Evolutionary conservation across 2,888 invertebrate genomes (phyloP), one percentile per base, ranked within the genome.

Genomic region (Macrosiphum euphorbiae): DNA sequence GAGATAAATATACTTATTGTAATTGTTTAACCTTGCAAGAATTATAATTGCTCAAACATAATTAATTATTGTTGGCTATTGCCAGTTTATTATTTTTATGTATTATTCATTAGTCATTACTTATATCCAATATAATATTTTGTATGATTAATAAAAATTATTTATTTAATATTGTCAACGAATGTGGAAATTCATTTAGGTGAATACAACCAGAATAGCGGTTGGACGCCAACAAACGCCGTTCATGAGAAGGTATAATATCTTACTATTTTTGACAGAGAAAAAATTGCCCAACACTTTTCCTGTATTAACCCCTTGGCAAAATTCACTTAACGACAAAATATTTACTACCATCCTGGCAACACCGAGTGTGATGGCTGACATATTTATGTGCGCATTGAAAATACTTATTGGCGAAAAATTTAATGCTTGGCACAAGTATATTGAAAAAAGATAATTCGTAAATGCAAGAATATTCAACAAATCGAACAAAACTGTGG

Each of bases 361-460:
- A 92, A 88, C 87, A 67, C 16, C 20, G 1, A 92, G 11, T 92
- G 41, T 67, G 13, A 92, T 28, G 67, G 8, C 87, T 52, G 92
- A 87, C 67, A 88, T 92, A 92, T 88, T 92, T 92, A 92, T 92
- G 28, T 88, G 50, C 28, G 24, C 41, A 89, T 61, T 93, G 61
- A 93, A 93, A 92, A 86, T 90, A 85, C 58, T 47, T n/a, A 93
- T 93, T 93, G 93, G 85, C 58, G 41, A 58, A 55, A 93, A 88
- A 55, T 92, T 7, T 50, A 92, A 92, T 35, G 44, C 55, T 92
- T 92, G 92, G 88, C 92, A 92, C 88, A 55, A 13, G n/a, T 91
- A 35, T 91, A 91, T 91, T n/a, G n/a, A 91, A 47, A 91, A 84
- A 55, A 90, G 41, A 85, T n/a, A n/a, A n/a, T n/a, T 41, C 85